Base-by-base conservation (phyloP, 2,797 vertebrate genomes). In the Pseudochromis fuscus region DNA sequence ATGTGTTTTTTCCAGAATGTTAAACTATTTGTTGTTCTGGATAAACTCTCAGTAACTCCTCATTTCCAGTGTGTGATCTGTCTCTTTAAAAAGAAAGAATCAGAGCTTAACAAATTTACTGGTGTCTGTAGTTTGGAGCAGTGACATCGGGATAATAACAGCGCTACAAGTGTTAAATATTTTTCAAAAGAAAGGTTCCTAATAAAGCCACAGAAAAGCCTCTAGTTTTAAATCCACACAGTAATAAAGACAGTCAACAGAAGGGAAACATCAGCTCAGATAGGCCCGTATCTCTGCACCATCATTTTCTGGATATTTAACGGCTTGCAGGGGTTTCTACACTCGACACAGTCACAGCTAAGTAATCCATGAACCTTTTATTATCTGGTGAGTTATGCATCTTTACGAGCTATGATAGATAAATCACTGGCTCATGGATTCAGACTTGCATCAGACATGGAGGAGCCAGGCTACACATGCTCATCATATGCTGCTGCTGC, bases 381-480 rank as follows among this genome's bases (percentile, higher is more conserved):
- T 13, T 42, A 28, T 25, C 18, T 59, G 33, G 50, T 58, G 56
- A 49, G 16, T 18, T 8, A 38, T 24, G 23, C n/a, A 31, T 65
- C 2, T 46, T 19, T 49, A 38, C 21, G 31, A 18, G 16, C 45
- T 35, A 23, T 44, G 3, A 56, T 2, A 56, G 15, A 69, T 72
- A 19, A 51, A 48, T 69, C 19, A 37, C 23, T 6, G 40, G 16
- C 19, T 67, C 52, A 42, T 28, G n/a, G 48, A 15, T 13, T 55
- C 19, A 31, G 24, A 4, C 11, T 56, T 28, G 16, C 27, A 8
- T 69, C 12, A 45, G 28, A 49, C 40, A 67, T 67, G 18, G 52
- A 30, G 31, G n/a, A 46, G 33, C 50, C 61, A 48, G 10, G 15
- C 13, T 42, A 46, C 72, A 77, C 49, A 27, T 63, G 44, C 16